A percentile compares a stretch with the other conserved stretches of the same genome.
These are phyloP conservation scores for Bombyx huttoni DNA, from an alignment of 2,888 invertebrate species.

Conservation along the genomic window DNA sequence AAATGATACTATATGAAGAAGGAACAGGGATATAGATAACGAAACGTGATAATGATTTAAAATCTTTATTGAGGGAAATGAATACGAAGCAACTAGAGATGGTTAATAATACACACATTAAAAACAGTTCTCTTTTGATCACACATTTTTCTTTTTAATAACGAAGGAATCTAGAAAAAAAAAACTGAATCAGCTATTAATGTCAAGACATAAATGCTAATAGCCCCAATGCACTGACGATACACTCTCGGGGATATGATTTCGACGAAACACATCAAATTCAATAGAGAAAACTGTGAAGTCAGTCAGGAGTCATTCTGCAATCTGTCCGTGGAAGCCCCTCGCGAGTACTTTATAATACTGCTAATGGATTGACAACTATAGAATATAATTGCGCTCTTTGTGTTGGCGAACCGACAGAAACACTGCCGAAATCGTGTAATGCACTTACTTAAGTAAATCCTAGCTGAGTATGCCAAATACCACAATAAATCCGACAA, in stretches of 20 bases:
- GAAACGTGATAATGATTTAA: neutral
- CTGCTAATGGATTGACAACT: slow-evolving; percentile 29
- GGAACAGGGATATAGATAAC: neutral
- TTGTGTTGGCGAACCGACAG: slow-evolving; percentile 32
- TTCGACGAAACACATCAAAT: slow-evolving; percentile 8
- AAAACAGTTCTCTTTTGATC: too few species aligned
- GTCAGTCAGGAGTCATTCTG: slow-evolving; percentile 22
- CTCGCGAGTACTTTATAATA: slow-evolving; percentile 15
- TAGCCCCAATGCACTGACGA: neutral
- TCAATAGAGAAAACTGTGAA: slow-evolving; percentile 23
- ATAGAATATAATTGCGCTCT: slow-evolving; percentile 31
- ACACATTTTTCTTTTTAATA: neutral
- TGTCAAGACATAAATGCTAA: too few species aligned
- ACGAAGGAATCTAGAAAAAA: neutral
- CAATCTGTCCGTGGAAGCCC: slow-evolving; percentile 8
- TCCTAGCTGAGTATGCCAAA: slow-evolving; percentile 39
- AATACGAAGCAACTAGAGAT: neutral
- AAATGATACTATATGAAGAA: slow-evolving; percentile 1
- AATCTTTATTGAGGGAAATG: neutral
- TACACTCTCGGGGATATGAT: neutral
- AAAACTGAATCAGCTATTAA: neutral
- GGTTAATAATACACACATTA: neutral
- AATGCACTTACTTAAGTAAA: slow-evolving; percentile 27
- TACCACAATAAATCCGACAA: slow-evolving; percentile 32
- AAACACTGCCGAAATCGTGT: slow-evolving; percentile 24